Evolutionary conservation across 2,113 vertebrate genomes (phyloP).

Genomic region (Pedetes capensis): DNA sequence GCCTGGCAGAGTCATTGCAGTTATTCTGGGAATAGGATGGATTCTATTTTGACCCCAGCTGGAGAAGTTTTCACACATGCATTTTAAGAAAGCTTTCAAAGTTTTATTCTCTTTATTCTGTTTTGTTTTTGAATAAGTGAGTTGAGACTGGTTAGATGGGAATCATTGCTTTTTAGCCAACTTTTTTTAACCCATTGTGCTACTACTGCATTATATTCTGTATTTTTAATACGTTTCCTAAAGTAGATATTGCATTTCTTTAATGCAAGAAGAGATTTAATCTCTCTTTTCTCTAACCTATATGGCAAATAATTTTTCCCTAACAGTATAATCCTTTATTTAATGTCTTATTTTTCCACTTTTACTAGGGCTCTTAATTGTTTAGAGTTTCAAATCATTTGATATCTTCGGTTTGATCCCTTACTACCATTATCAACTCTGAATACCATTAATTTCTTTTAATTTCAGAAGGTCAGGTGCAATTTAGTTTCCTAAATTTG

Average conservation of each 20-base stretch:
- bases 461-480: conserved; percentile 55
- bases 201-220: neutral
- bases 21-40: conserved; percentile 41
- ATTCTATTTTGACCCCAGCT: conserved; percentile 60
- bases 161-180: conserved; percentile 46
- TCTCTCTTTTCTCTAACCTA: neutral
- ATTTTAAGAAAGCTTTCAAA: conserved; percentile 74
- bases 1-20: conserved; percentile 30
- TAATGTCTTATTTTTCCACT: conserved; percentile 37
- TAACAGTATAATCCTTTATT: neutral
- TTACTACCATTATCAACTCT: conserved; percentile 41
- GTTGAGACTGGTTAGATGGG: conserved; percentile 49
- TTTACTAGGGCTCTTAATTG: conserved; percentile 37
- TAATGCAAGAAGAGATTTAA: neutral
- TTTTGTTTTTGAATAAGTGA: conserved; percentile 36
- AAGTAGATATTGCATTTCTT: conserved; percentile 34
- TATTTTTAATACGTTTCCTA: conserved; percentile 22
- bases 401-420: conserved; percentile 40
- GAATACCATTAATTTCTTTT: conserved; percentile 64
- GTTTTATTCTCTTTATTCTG: conserved; percentile 36
- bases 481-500: conserved; percentile 54
- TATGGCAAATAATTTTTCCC: conserved; percentile 14
- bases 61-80: conserved; percentile 69
- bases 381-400: conserved; percentile 61
- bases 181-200: neutral